phyloP scores from a whole-genome alignment of 23 tunicate genomes.

The Halocynthia roretzi region DNA sequence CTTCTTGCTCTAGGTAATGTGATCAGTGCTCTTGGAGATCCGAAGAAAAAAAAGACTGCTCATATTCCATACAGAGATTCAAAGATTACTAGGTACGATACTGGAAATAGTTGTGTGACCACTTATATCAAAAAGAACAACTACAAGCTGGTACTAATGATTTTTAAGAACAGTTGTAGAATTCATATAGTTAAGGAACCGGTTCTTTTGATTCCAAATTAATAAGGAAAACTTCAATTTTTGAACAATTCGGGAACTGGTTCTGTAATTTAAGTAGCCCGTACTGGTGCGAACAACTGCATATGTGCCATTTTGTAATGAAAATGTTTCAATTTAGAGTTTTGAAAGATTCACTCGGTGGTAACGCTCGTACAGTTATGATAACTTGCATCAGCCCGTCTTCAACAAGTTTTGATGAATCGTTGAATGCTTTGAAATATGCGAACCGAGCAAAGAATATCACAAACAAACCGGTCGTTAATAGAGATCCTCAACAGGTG shows the following conservation, averaged over 20 bases:
- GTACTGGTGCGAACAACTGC: no score
- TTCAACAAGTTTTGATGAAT: constrained; percentile 18
- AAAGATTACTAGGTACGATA: constrained; percentile 11
- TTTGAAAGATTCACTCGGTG: constrained; percentile 21
- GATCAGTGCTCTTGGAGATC: constrained; percentile 28
- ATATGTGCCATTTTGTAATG: no score
- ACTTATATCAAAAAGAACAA: no score
- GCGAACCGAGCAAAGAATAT: constrained; percentile 27
- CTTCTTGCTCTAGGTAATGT: constrained; percentile 24
- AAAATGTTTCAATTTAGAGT: neutral
- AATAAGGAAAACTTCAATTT: no score
- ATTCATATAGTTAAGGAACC: no score
- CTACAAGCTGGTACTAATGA: no score
- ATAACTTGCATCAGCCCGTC: constrained; percentile 27
- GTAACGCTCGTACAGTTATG: constrained; percentile 26
- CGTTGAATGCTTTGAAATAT: constrained; percentile 25
- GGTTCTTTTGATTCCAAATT: no score
- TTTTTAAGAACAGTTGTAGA: no score
- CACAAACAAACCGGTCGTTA: constrained; percentile 25
- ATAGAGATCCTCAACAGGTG: constrained; percentile 31
- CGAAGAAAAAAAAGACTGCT: constrained; percentile 19
- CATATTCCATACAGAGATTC: constrained; percentile 24
- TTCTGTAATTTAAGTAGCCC: no score
- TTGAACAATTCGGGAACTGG: no score
- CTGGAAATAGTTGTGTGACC: neutral